A percentile compares a stretch with the other conserved stretches of the same genome.
These are phyloP conservation scores for Scortum barcoo DNA, from an alignment of 2,113 vertebrate species.

Conservation along the genomic window DNA sequence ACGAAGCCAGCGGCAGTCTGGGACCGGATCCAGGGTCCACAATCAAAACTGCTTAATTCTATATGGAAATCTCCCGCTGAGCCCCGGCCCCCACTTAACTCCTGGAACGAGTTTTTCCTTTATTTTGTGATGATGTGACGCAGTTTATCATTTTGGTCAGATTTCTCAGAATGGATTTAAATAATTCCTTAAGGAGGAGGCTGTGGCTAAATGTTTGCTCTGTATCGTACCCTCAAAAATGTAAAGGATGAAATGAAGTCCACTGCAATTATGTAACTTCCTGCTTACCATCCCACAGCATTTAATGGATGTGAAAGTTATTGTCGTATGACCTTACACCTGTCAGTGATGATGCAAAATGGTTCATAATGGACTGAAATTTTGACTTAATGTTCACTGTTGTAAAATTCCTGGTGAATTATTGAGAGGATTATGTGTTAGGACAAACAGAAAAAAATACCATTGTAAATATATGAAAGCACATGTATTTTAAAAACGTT, in stretches of 20 bases:
- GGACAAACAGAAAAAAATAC: neutral
- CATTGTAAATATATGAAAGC: neutral
- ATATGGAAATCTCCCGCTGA: constrained; percentile 32
- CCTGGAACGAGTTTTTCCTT: neutral
- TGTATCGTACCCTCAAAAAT: neutral
- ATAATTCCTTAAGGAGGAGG: neutral
- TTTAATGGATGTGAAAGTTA: no score
- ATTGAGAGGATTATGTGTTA: no score
- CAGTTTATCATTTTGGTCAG: constrained; percentile 5
- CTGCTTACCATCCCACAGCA: no score
- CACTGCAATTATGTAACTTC: no score
- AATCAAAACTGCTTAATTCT: constrained; percentile 43
- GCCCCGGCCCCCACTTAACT: constrained; percentile 22
- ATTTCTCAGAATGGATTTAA: neutral
- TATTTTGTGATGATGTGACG: constrained; percentile 7
- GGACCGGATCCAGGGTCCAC: constrained; percentile 49
- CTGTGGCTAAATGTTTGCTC: neutral
- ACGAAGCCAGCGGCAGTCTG: constrained; percentile 39
- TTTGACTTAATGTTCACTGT: no score
- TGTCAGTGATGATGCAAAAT: neutral
- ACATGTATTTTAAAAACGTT: neutral
- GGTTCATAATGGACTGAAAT: no score
- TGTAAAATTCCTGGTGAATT: no score
- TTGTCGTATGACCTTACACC: no score
- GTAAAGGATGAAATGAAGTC: no score